Conservation (phyloP, 2,113 vertebrate genomes). For the Thunnus thynnus region DNA sequence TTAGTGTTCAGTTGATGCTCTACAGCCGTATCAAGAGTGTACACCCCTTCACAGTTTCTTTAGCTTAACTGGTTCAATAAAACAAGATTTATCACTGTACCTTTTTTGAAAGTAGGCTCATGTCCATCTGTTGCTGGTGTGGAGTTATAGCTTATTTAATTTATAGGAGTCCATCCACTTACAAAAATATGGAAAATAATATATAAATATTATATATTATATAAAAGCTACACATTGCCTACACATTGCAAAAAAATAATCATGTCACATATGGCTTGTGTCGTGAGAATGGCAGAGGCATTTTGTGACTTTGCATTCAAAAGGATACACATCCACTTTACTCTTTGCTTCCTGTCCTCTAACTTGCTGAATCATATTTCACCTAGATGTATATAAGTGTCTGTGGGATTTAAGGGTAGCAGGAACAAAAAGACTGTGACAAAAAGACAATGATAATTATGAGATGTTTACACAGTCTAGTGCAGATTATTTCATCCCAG, state of each 20-base stretch:
- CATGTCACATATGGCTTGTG: slow-evolving; percentile 32
- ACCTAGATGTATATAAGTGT: slow-evolving; percentile 19
- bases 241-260: not conserved
- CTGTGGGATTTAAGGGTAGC: not conserved
- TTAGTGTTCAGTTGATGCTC: slow-evolving; percentile 17
- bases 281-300: slow-evolving; percentile 14
- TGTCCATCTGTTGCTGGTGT: slow-evolving; percentile 19
- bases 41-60: not conserved
- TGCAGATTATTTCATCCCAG: slow-evolving; percentile 21
- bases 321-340: slow-evolving; percentile 25
- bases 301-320: slow-evolving; percentile 52
- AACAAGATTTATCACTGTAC: slow-evolving; percentile 17
- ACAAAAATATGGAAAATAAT: slow-evolving; percentile 46
- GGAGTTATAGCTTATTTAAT: slow-evolving; percentile 23
- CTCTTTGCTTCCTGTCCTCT: slow-evolving; percentile 5
- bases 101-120: not conserved
- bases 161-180: slow-evolving; percentile 11
- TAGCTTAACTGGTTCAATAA: slow-evolving; percentile 20
- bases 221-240: not conserved
- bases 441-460: slow-evolving; percentile 35
- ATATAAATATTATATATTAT: too few species aligned
- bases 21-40: slow-evolving; percentile 19
- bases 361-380: slow-evolving; percentile 32
- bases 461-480: slow-evolving; percentile 27
- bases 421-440: not conserved